These are phyloP conservation scores for Ctena decussata DNA, from an alignment of 2,888 invertebrate genomes.

Conservation along the genomic window DNA sequence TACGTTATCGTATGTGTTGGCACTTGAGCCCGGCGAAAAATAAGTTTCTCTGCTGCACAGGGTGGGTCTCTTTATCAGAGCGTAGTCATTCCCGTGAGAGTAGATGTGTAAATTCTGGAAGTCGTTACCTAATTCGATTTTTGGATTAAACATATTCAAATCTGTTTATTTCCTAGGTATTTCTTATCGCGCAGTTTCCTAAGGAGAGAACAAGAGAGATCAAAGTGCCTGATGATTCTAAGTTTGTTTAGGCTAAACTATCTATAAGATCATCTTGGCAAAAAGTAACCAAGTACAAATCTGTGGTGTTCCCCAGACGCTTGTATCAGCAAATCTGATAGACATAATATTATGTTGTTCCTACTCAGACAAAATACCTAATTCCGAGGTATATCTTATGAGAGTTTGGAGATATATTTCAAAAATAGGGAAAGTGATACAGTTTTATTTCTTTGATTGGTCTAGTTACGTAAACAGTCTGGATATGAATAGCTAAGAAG, in stretches of 20 bases:
- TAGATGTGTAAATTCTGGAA: too few species aligned
- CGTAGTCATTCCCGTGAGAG: too few species aligned
- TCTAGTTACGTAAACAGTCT: neutral
- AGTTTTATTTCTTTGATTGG: neutral
- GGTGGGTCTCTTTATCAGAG: too few species aligned
- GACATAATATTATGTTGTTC: neutral
- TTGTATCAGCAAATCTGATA: slow-evolving; percentile 21
- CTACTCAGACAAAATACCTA: too few species aligned
- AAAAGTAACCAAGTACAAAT: slow-evolving; percentile 8
- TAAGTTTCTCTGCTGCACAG: too few species aligned
- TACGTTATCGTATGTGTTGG: too few species aligned
- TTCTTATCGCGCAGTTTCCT: neutral
- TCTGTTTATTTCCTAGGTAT: neutral
- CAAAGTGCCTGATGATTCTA: neutral
- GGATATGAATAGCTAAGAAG: too few species aligned
- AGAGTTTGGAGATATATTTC: slow-evolving; percentile 18
- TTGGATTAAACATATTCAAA: too few species aligned
- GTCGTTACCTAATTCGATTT: too few species aligned
- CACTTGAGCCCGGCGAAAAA: too few species aligned
- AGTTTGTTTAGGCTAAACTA: neutral
- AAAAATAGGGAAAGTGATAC: slow-evolving; percentile 22
- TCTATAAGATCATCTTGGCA: neutral
- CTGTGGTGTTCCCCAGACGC: slow-evolving; percentile 6
- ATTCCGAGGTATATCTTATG: slow-evolving; percentile 16
- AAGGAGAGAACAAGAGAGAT: neutral